These are phyloP conservation scores for Phataginus tetradactyla DNA, from an alignment of 2,797 vertebrate species.

Conservation along the genomic window DNA sequence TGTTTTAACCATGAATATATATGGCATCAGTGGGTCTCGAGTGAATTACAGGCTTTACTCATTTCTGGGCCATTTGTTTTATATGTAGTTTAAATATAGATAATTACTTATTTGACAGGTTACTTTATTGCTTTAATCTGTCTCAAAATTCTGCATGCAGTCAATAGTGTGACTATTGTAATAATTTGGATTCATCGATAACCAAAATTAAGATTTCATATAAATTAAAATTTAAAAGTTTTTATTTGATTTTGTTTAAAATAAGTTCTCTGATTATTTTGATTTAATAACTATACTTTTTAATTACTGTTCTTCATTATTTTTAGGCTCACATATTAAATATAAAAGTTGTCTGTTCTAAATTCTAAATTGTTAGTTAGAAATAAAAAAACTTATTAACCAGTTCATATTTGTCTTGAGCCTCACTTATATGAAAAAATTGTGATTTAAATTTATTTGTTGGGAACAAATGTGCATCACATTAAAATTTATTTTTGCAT, in stretches of 20 bases:
- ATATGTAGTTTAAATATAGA: slow-evolving; percentile 60
- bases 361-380: neutral
- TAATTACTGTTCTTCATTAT: slow-evolving; percentile 11
- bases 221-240: slow-evolving; percentile 56
- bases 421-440: slow-evolving; percentile 20
- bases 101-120: slow-evolving; percentile 55
- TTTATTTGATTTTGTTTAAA: slow-evolving; percentile 60
- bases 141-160: slow-evolving; percentile 42
- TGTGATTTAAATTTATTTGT: slow-evolving; percentile 14
- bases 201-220: slow-evolving; percentile 58
- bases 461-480: neutral
- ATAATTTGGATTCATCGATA: slow-evolving; percentile 56
- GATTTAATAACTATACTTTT: slow-evolving; percentile 36
- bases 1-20: slow-evolving; percentile 53
- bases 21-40: slow-evolving; percentile 48
- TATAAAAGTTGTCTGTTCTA: slow-evolving; percentile 25
- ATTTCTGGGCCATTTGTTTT: slow-evolving; percentile 70
- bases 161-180: slow-evolving; percentile 20
- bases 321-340: slow-evolving; percentile 33
- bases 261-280: slow-evolving; percentile 48
- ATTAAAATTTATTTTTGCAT: neutral
- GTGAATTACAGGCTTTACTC: slow-evolving; percentile 68
- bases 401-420: neutral
- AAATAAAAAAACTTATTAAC: neutral
- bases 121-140: slow-evolving; percentile 75